Evolutionary conservation across 2,797 vertebrate species (phyloP).

Genomic region (Atherinosoma microstoma): DNA sequence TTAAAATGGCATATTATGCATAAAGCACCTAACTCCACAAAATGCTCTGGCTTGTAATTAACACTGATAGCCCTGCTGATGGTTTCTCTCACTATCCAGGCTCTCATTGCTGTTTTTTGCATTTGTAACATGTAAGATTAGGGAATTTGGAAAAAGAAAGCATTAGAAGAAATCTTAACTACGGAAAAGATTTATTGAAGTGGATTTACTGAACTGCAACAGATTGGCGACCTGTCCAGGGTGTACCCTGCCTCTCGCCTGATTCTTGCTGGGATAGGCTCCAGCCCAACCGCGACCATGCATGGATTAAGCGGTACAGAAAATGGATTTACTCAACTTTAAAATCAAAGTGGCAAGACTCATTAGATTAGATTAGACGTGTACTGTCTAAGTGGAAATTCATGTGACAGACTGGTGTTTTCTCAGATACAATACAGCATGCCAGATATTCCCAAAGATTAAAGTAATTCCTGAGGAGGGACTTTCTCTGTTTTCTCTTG

Average conservation of each 20-base stretch:
- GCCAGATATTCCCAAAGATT: too few relatives aligned
- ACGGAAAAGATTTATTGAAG: not conserved
- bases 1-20: constrained; percentile 31
- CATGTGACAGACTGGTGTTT: not conserved
- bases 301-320: too few relatives aligned
- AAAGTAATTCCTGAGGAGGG: not conserved
- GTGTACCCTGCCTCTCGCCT: too few relatives aligned
- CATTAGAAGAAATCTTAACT: not conserved
- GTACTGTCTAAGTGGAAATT: not conserved
- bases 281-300: too few relatives aligned
- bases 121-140: not conserved
- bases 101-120: not conserved
- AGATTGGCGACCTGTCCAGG: too few relatives aligned
- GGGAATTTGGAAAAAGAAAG: not conserved
- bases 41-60: constrained; percentile 26
- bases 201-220: too few relatives aligned
- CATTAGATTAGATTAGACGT: too few relatives aligned
- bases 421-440: not conserved
- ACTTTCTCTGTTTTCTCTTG: not conserved
- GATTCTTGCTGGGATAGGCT: too few relatives aligned
- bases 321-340: not conserved
- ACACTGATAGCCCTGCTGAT: constrained; percentile 13
- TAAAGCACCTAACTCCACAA: constrained; percentile 28
- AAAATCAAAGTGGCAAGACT: not conserved
- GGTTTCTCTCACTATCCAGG: not conserved